A percentile compares a stretch with the other conserved stretches of the same genome.
These are phyloP conservation scores for Pterostichus madidus DNA, from an alignment of 2,888 invertebrate species.

Conservation along the genomic window DNA sequence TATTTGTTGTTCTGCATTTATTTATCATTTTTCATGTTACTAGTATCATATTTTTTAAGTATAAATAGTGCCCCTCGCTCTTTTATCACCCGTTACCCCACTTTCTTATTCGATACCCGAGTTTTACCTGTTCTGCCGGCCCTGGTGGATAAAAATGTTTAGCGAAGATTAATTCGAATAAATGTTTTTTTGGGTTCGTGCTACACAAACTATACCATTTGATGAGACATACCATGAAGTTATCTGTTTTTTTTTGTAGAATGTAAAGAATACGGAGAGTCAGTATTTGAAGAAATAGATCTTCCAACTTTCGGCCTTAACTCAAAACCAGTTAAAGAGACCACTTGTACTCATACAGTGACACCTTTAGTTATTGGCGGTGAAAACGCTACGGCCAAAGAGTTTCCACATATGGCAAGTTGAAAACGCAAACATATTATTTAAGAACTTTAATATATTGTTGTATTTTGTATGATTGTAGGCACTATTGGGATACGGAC, in stretches of 20 bases:
- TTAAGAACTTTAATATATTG: background rate
- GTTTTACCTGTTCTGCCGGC: too few species aligned
- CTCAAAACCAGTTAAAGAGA: conserved; percentile 53
- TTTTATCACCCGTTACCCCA: too few species aligned
- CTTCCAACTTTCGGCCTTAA: conserved; percentile 13
- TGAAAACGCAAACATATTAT: background rate
- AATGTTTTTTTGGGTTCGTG: too few species aligned
- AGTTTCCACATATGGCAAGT: conserved; percentile 64
- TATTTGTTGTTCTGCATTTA: too few species aligned
- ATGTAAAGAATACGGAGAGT: conserved; percentile 76
- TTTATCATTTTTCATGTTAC: too few species aligned
- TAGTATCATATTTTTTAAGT: too few species aligned
- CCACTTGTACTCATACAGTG: conserved; percentile 76
- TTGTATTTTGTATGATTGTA: conserved; percentile 68
- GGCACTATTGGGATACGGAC: conserved; percentile 72
- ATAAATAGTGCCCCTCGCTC: too few species aligned
- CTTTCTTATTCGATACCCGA: too few species aligned
- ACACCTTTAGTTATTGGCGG: conserved; percentile 77
- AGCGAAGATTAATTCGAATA: too few species aligned
- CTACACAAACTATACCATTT: background rate
- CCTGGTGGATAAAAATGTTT: too few species aligned
- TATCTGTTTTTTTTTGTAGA: conserved; percentile 72
- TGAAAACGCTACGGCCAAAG: conserved; percentile 70
- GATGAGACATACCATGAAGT: background rate
- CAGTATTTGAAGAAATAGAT: conserved; percentile 72